These are phyloP conservation scores for Lycophotia porphyrea DNA, from an alignment of 2,888 invertebrate species.

Conservation along the genomic window DNA sequence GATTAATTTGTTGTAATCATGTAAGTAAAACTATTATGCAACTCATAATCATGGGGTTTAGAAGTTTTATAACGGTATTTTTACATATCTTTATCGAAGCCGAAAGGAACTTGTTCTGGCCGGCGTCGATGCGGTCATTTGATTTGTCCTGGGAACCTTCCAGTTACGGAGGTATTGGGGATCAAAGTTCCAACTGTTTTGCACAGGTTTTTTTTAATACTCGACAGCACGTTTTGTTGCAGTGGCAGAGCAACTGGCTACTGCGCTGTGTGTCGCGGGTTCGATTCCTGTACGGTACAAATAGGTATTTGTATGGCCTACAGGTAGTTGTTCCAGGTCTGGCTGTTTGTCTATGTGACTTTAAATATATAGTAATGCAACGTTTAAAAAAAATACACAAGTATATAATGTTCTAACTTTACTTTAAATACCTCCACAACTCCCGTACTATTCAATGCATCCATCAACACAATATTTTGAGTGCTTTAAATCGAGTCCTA, in stretches of 20 bases:
- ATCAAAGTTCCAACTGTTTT: too few species aligned
- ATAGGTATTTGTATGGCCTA: too few species aligned
- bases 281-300: too few species aligned
- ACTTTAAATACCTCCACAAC: neutral
- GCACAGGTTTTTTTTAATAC: too few species aligned
- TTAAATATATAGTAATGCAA: too few species aligned
- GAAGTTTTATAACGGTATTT: too few species aligned
- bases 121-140: neutral
- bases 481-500: neutral
- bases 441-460: neutral
- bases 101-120: neutral
- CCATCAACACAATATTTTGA: neutral
- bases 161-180: neutral
- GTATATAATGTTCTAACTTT: neutral
- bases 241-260: too few species aligned
- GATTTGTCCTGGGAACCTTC: neutral
- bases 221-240: too few species aligned
- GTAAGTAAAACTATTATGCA: constrained; percentile 42
- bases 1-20: constrained; percentile 14
- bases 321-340: too few species aligned
- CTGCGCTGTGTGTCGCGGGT: too few species aligned
- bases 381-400: too few species aligned
- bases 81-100: neutral
- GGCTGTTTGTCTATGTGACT: too few species aligned
- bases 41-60: neutral